These are phyloP conservation scores for Calephelis nemesis DNA, from an alignment of 1,140 invertebrate genomes.

Conservation along the genomic window DNA sequence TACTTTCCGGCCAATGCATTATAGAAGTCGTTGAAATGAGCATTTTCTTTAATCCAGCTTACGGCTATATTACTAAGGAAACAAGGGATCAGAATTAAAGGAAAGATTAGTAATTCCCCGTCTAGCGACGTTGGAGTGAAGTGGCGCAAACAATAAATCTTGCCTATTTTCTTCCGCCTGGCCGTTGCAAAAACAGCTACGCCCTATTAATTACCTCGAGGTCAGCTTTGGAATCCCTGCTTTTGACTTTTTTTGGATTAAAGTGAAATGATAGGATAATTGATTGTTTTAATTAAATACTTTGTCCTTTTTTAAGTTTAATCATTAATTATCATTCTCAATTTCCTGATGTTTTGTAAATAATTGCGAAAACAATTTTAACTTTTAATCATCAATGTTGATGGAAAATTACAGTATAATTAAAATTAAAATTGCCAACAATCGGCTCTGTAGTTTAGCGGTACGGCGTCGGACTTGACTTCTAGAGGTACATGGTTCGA, in stretches of 20 bases:
- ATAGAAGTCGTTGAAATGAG: constrained; percentile 41
- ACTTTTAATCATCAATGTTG: no score
- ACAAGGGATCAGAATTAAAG: constrained; percentile 56
- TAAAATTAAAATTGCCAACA: no score
- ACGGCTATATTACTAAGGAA: constrained; percentile 43
- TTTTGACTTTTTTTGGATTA: constrained; percentile 58
- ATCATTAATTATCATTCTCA: constrained; percentile 1
- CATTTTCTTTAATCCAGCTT: constrained; percentile 44
- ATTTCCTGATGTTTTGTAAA: no score
- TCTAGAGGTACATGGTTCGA: no score
- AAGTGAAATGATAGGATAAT: constrained; percentile 50
- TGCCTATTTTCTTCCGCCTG: constrained; percentile 55
- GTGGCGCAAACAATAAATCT: constrained; percentile 68
- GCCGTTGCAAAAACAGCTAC: constrained; percentile 61
- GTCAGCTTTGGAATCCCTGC: constrained; percentile 55
- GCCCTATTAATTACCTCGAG: constrained; percentile 67
- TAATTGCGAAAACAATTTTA: no score
- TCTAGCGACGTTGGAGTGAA: constrained; percentile 51
- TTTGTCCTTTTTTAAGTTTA: background rate
- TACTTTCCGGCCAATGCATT: constrained; percentile 31
- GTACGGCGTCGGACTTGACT: no score
- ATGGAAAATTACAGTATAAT: no score
- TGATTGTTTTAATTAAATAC: constrained; percentile 37
- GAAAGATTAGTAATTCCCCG: constrained; percentile 59
- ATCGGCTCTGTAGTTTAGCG: no score